Base-by-base conservation (phyloP, 2,888 invertebrate genomes). In the Pogonocherus hispidulus region DNA sequence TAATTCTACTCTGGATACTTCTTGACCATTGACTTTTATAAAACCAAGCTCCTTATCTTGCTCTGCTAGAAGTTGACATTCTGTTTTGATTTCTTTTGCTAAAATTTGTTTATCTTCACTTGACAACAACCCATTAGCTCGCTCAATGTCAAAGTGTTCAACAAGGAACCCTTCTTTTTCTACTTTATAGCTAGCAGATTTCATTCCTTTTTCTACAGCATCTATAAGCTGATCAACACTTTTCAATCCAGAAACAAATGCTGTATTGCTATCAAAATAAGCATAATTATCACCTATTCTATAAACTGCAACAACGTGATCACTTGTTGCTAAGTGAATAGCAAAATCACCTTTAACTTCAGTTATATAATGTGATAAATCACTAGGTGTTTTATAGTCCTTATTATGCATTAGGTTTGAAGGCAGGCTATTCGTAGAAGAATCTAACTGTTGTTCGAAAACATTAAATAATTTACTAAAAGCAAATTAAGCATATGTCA, bases 311-410 rank as follows among this genome's bases (percentile, higher is more conserved):
- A 60, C 18, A 19, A 47, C 60, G 11, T 60, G 60, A 60, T 60
- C 23, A 16, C n/a, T 60, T 18, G 27, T 60, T 47, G 47, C 60
- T 47, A 60, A 47, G 19, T 60, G 60, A 49, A 60, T 47, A 47
- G 27, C 60, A 60, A 60, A 60, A 60, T 60, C 60, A 47, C 60
- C 19, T 11, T 60, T 32, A 46, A 60, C 11, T 32, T 27, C 60
- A 60, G 60, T 14, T 60, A 60, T 60, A 49, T 60, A 60, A 60
- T 60, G 23, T 60, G 60, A 47, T n/a, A n/a, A n/a, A n/a, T n/a
- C n/a, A n/a, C n/a, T 47, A 60, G 47, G 49, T 60, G 60, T 60
- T 60, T 60, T 60, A 19, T 32, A 60, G 32, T 27, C 49, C 47
- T 60, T 2, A 60, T 46, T 60, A 60, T 60, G 32, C 22, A 60